phyloP scores from a whole-genome alignment of 2,888 invertebrate species.

The Erpobdella octoculata region DNA sequence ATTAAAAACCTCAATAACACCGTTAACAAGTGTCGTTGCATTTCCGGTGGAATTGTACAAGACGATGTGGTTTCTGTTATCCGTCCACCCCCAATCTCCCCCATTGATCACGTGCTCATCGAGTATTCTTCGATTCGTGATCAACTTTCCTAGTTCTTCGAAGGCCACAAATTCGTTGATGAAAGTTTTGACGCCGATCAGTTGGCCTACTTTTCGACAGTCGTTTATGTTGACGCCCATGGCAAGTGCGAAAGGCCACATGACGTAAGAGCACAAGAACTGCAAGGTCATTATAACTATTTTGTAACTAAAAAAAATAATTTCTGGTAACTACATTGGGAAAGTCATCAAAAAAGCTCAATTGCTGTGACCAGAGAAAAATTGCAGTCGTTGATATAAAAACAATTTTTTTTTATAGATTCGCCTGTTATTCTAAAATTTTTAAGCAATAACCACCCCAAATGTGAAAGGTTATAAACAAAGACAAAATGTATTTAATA shows the following conservation, averaged over 20 bases:
- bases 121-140: slow-evolving; percentile 39
- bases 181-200: slow-evolving; percentile 76
- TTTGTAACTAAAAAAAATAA: too few relatives aligned
- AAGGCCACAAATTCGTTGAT: slow-evolving; percentile 90
- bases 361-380: too few relatives aligned
- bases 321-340: too few relatives aligned
- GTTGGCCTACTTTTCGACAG: slow-evolving; percentile 67
- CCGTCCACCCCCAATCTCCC: slow-evolving; percentile 23
- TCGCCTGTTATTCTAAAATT: too few relatives aligned
- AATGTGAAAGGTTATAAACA: too few relatives aligned
- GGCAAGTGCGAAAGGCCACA: slow-evolving; percentile 79
- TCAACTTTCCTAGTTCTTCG: slow-evolving; percentile 48
- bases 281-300: slow-evolving; percentile 30
- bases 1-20: slow-evolving; percentile 40
- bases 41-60: slow-evolving; percentile 26
- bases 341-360: too few relatives aligned
- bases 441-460: too few relatives aligned
- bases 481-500: too few relatives aligned
- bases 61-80: slow-evolving; percentile 28
- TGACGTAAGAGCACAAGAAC: slow-evolving; percentile 70
- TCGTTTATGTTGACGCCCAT: slow-evolving; percentile 66
- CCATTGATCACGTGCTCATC: slow-evolving; percentile 39
- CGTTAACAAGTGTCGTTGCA: slow-evolving; percentile 37
- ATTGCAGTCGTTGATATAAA: too few relatives aligned
- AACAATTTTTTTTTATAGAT: too few relatives aligned